Conservation (phyloP, 2,888 invertebrate genomes). For the Sinodicranocentrus sp. region DNA sequence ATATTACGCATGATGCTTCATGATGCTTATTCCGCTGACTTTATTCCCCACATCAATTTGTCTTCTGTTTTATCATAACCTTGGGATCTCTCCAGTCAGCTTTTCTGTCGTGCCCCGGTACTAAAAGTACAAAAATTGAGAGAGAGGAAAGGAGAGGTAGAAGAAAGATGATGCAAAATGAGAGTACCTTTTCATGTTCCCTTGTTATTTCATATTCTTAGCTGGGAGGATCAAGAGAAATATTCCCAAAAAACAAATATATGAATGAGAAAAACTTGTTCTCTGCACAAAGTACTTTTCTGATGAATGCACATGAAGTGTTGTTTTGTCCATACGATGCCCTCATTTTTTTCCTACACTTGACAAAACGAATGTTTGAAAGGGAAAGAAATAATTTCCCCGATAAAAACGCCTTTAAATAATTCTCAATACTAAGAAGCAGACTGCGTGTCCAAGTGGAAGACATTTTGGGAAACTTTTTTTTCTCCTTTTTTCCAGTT, state of each 20-base stretch:
- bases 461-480: too few species aligned
- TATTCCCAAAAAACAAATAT: background rate
- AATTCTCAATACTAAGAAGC: too few species aligned
- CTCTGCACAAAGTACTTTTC: too few species aligned
- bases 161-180: background rate
- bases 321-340: too few species aligned
- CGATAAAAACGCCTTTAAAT: too few species aligned
- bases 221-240: background rate
- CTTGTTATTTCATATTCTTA: background rate
- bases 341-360: too few species aligned
- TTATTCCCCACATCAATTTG: slow-evolving; percentile 34
- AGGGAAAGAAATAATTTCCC: too few species aligned
- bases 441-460: too few species aligned
- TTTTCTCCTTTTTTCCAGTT: background rate
- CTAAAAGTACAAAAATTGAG: slow-evolving; percentile 5
- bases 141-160: background rate
- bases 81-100: slow-evolving; percentile 2
- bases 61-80: slow-evolving; percentile 24
- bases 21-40: background rate
- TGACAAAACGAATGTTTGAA: too few species aligned
- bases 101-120: background rate
- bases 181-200: slow-evolving; percentile 19
- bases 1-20: too few species aligned
- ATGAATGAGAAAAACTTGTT: slow-evolving; percentile 4
- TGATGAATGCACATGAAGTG: too few species aligned